Evolutionary conservation across 2,113 vertebrate species (phyloP).

Genomic region (Bujurquina vittata): DNA sequence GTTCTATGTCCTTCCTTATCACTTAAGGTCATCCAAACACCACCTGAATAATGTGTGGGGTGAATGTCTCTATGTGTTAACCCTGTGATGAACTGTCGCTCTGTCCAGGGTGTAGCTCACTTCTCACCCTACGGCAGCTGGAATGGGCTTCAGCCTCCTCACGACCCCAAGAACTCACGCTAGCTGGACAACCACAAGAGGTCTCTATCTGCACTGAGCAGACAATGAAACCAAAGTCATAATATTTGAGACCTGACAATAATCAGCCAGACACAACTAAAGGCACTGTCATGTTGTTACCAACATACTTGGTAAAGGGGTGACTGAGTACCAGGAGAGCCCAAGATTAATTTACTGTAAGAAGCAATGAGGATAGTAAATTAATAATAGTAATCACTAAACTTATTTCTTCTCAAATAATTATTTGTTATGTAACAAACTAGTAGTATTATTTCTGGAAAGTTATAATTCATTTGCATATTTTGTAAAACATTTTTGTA

Average conservation of each 20-base stretch:
- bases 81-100: background rate
- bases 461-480: too few species aligned
- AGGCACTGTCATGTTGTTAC: background rate
- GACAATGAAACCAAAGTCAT: conserved; percentile 37
- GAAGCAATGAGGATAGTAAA: background rate
- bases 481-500: too few species aligned
- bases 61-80: background rate
- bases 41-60: background rate
- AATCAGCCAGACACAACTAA: conserved; percentile 17
- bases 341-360: background rate
- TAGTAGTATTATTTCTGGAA: too few species aligned
- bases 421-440: too few species aligned
- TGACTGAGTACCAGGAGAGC: background rate
- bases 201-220: conserved; percentile 5
- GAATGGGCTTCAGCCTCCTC: background rate
- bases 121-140: background rate
- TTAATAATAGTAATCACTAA: background rate
- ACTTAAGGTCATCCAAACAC: background rate
- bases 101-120: background rate
- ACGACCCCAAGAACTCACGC: background rate
- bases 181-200: background rate
- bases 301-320: background rate
- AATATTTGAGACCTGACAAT: conserved; percentile 17
- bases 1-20: background rate
- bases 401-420: too few species aligned